Base-by-base conservation (phyloP, 2,888 invertebrate genomes). In the Netelia fuscicornis region DNA sequence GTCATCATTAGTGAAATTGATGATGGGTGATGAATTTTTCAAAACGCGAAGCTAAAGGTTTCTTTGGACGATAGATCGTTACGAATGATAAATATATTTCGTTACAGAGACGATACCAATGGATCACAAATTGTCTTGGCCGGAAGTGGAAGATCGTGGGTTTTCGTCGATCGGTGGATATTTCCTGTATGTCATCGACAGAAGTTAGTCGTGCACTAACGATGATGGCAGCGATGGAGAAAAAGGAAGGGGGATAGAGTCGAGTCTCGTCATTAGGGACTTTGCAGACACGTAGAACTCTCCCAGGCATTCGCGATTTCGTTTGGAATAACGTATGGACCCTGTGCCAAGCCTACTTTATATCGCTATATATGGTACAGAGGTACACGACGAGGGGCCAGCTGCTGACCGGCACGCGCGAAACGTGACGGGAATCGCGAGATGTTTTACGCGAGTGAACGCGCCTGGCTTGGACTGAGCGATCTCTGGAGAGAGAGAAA, bases 341-440 rank as follows among this genome's bases (percentile, higher is more conserved):
- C 44, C 17, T n/a, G 52, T 54, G 25, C 48, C 17, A 54, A 23
- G 37, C 37, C 37, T 37, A 37, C 8, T 37, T 37, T 37, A 48
- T 48, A 48, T 48, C 10, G 10, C 60, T 76, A 52, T 56, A 64
- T 13, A 44, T n/a, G 56, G 58, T 70, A 79, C 68, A 74, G 25
- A 58, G 20, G 65, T n/a, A 44, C 48, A 84, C 77, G 79, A 74
- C 78, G 85, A 85, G 84, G 86, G 86, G 86, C 86, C 86, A 87
- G 86, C 86, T 70, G 79, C 75, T 84, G 87, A 85, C 84, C 86
- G 89, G 83, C 88, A 86, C 87, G 83, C 86, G 83, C 86, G 87
- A 86, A 83, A 91, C 91, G 91, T 91, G 91, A 88, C 83, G 84
- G 67, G 91, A 91, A 91, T 91, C 81, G 70, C 30, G 52, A 67